Base-by-base conservation (phyloP, 1,140 invertebrate species). In the Zaprionus taronus region DNA sequence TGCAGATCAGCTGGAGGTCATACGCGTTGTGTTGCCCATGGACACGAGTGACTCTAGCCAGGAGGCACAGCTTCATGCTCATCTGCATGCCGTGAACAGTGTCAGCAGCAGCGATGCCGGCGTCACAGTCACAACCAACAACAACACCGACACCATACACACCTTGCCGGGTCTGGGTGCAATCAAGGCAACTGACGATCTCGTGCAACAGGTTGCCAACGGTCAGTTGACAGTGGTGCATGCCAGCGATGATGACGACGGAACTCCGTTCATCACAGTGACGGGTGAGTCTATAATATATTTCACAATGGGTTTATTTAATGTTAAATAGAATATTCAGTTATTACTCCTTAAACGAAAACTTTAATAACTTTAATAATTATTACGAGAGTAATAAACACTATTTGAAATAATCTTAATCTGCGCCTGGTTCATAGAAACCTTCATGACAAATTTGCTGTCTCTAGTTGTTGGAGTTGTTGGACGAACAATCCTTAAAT, bases 21-120 rank as follows among this genome's bases (percentile, higher is more conserved):
- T 92, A 22, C 73, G 91, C 6, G 91, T 91, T 20, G 92, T 92
- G 15, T 79, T 92, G 49, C 92, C 92, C 64, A 92, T 92, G 80
- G 91, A 92, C 71, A 86, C 91, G 26, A 80, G 78, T n/a, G 91
- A 92, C 55, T 92, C 91, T 2, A 92, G 80, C 56, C 78, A 90
- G 70, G 91, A 92, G 9, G 73, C 75, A 11, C 81, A 90, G 34
- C 44, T 91, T 2, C 85, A 90, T 49, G 73, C 68, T 26, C 85
- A 90, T 51, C 61, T 87, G 24, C 86, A 90, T 68, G 70, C 79
- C 47, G 82, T 85, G 24, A 87, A 79, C 47, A 68, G 64, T 72
- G 68, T 62, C 1, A 66, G 61, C 74, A 87, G 65, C 74, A 81
- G 66, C 47, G 79, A 79, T 24, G 64, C 62, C 36, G 67, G 38